Evolutionary conservation across 2,113 vertebrate genomes (phyloP).

Genomic region (Atractosteus spatula): DNA sequence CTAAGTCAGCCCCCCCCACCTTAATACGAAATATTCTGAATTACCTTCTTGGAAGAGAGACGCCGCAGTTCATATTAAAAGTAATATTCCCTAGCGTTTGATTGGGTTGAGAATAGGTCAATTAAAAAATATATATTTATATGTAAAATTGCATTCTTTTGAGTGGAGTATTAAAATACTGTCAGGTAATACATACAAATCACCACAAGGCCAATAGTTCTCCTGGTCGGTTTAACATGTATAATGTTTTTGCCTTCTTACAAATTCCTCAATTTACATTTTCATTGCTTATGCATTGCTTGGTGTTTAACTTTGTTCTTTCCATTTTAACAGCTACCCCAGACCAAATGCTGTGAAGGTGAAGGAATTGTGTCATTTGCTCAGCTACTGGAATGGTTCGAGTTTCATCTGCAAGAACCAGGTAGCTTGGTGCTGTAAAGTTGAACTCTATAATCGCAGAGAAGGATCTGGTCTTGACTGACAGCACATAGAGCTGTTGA

Average conservation of each 20-base stretch:
- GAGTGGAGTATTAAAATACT: not conserved
- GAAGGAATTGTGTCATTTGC: conserved; percentile 65
- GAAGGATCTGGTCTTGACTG: too few species aligned
- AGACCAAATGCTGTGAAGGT: conserved; percentile 50
- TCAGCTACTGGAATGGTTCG: conserved; percentile 67
- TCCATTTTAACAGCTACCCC: conserved; percentile 48
- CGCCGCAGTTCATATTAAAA: too few species aligned
- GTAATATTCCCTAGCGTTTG: too few species aligned
- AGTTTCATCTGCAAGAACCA: conserved; percentile 65
- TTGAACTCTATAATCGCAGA: too few species aligned
- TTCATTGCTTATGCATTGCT: not conserved
- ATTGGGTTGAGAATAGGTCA: too few species aligned
- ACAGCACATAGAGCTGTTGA: too few species aligned
- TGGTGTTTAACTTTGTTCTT: too few species aligned
- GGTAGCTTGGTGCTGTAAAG: conserved; percentile 32
- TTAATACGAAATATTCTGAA: too few species aligned
- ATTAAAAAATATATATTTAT: too few species aligned
- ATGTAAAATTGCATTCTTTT: not conserved
- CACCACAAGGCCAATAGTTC: not conserved
- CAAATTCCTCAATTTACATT: not conserved
- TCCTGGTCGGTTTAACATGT: not conserved
- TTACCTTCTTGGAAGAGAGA: too few species aligned
- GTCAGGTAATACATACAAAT: not conserved
- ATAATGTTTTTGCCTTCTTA: not conserved
- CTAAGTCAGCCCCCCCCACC: too few species aligned